Conservation (phyloP, 2,113 vertebrate species). For the Vulpes ferrilata region DNA sequence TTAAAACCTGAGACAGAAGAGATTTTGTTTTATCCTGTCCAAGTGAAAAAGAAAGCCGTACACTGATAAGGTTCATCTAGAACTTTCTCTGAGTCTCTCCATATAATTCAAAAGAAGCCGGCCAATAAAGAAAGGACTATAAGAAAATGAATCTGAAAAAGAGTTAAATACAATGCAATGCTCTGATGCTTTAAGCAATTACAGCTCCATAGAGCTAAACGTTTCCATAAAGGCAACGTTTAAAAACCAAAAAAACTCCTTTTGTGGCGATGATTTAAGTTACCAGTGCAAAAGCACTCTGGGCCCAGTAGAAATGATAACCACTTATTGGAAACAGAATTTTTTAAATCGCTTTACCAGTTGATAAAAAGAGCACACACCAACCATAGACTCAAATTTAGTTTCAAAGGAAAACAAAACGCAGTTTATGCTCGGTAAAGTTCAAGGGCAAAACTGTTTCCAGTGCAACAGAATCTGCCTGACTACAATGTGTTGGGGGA, state of each 20-base stretch:
- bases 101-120: constrained; percentile 61
- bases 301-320: background rate
- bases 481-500: background rate
- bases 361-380: constrained; percentile 42
- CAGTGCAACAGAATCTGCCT: constrained; percentile 63
- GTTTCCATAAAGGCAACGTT: constrained; percentile 40
- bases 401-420: constrained; percentile 70
- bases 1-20: background rate
- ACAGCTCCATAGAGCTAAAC: constrained; percentile 42
- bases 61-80: constrained; percentile 17
- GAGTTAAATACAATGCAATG: constrained; percentile 41
- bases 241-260: background rate
- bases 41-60: constrained; percentile 12
- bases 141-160: constrained; percentile 50
- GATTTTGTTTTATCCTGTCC: background rate
- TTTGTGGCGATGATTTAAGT: background rate
- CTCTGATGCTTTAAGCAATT: constrained; percentile 32
- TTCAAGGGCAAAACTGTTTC: constrained; percentile 80
- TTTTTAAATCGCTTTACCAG: constrained; percentile 69
- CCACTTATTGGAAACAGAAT: background rate
- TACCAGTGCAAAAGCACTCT: constrained; percentile 3
- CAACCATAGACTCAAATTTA: constrained; percentile 34
- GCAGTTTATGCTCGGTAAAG: constrained; percentile 70
- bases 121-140: background rate
- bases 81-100: constrained; percentile 55